phyloP scores from a whole-genome alignment of 2,888 invertebrate species.

The Hydriomena furcata region DNA sequence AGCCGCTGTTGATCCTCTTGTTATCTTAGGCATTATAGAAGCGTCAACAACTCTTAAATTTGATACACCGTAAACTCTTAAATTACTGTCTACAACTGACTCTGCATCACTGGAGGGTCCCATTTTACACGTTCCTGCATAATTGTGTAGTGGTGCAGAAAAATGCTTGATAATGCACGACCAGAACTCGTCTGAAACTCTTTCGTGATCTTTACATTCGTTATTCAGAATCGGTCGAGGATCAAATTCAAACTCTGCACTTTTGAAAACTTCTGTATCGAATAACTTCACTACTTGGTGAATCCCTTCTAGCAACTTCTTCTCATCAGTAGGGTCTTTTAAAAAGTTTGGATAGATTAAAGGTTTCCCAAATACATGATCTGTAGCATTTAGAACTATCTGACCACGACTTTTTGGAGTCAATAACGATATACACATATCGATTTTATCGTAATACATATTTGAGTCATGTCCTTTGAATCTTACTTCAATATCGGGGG shows the following conservation, averaged over 20 bases:
- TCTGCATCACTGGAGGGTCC: constrained; percentile 64
- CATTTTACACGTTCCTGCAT: constrained; percentile 78
- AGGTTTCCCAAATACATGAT: constrained; percentile 67
- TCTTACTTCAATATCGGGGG: constrained; percentile 73
- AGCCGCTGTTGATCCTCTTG: constrained; percentile 72
- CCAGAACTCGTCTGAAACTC: constrained; percentile 73
- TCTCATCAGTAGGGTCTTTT: constrained; percentile 63
- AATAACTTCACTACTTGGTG: constrained; percentile 70
- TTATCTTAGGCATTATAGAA: constrained; percentile 74
- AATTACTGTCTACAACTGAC: constrained; percentile 67
- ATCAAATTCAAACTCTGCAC: constrained; percentile 68
- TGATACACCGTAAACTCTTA: constrained; percentile 65
- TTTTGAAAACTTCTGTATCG: constrained; percentile 73
- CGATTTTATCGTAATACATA: constrained; percentile 75
- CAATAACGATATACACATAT: constrained; percentile 69
- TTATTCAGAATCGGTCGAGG: constrained; percentile 68
- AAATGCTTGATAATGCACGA: constrained; percentile 74
- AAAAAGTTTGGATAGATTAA: constrained; percentile 74
- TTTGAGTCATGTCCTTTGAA: constrained; percentile 75
- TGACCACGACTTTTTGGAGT: constrained; percentile 75
- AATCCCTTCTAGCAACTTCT: constrained; percentile 70
- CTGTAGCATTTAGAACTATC: constrained; percentile 66
- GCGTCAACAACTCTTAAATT: constrained; percentile 72
- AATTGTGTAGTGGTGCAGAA: constrained; percentile 72
- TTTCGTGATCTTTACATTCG: constrained; percentile 67